Base-by-base conservation (phyloP, 2,888 invertebrate genomes). In the Metacarcinus magister region DNA sequence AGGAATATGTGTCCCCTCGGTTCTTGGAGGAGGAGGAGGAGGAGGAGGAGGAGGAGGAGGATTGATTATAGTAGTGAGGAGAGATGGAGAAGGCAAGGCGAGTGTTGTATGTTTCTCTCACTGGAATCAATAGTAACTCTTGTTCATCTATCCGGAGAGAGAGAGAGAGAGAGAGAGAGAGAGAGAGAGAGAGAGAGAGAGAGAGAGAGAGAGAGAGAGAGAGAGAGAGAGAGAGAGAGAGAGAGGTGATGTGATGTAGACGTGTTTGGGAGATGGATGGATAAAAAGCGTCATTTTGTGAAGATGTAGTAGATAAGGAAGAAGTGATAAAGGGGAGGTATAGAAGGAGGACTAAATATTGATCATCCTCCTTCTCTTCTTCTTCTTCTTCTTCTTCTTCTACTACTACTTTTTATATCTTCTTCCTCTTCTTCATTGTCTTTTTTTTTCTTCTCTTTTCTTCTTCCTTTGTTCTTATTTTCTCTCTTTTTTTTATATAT, bases 161-260 rank as follows among this genome's bases (percentile, higher is more conserved):
- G 82, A 82, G 82, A 82, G 82, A 82, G 82, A 82, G 82, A 82
- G 82, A 82, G 82, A 82, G 82, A 82, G 75, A 75, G 75, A 75
- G 75, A 75, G 75, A 75, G 75, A 75, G 75, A 75, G 75, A 75
- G 75, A 75, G 75, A 75, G 75, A 75, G 75, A 75, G 75, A 75
- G 75, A 75, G 75, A 75, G 75, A 75, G 75, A 75, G 75, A 75
- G 75, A 75, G 75, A 75, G 75, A 75, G 82, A 82, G 82, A 82
- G 82, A 32, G 82, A 82, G 28, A 67, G 23, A 67, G 67, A 10
- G 67, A n/a, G 2, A 19, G 67, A 19, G 23, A 23, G 19, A n/a
- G 75, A 28, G 75, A 28, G 75, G 16, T 5, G 16, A 28, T 13
- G n/a, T 28, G 75, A 75, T n/a, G 67, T 67, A 67, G 2, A 67